Percentiles rank a stretch among this genome's conserved stretches.
phyloP scores from a whole-genome alignment of 2,797 vertebrate genomes.

The Peromyscus eremicus region DNA sequence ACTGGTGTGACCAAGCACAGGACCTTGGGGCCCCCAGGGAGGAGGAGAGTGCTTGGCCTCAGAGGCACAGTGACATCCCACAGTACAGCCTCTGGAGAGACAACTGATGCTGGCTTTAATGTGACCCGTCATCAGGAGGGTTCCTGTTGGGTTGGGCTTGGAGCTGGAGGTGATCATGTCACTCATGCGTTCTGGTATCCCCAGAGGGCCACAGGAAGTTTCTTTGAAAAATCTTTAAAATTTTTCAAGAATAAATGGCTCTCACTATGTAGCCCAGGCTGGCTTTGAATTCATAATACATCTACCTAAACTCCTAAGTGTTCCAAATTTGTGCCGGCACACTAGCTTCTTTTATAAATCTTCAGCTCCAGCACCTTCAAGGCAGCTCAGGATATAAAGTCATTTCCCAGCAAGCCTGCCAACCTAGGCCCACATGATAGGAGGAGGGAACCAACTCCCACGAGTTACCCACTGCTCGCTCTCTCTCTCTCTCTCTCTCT shows the following conservation, averaged over 20 bases:
- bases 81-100: background rate
- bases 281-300: background rate
- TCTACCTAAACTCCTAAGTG: too few relatives aligned
- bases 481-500: too few relatives aligned
- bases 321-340: background rate
- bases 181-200: background rate
- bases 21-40: background rate
- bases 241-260: background rate
- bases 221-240: slow-evolving; percentile 15
- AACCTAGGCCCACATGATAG: too few relatives aligned
- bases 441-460: background rate
- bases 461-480: background rate
- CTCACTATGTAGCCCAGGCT: background rate
- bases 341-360: background rate
- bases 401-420: background rate
- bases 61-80: background rate
- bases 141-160: background rate
- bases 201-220: background rate
- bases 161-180: background rate
- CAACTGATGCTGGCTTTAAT: background rate
- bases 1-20: background rate
- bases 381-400: background rate
- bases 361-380: background rate
- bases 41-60: background rate
- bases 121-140: background rate